Percentiles rank a stretch among this genome's conserved stretches.
These are phyloP conservation scores for Ophiodon elongatus DNA, from an alignment of 2,113 vertebrate genomes.

Conservation along the genomic window DNA sequence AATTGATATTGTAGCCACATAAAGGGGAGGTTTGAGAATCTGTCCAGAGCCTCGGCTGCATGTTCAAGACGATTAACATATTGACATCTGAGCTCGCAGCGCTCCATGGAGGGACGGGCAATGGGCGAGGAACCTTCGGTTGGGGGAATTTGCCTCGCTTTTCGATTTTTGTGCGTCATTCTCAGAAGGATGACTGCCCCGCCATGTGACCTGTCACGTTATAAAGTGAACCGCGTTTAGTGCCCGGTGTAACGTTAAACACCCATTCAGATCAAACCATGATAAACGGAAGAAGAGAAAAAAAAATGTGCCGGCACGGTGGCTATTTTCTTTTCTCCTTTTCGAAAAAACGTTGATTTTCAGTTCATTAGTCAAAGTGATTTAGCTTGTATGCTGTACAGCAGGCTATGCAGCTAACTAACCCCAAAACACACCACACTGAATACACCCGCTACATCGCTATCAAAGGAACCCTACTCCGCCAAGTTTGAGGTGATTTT, in stretches of 20 bases:
- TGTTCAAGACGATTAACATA: not conserved
- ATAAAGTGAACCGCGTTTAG: not conserved
- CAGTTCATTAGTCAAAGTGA: not conserved
- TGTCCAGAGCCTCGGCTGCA: not conserved
- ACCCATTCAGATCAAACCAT: not conserved
- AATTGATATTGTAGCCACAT: not conserved
- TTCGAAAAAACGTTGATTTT: not conserved
- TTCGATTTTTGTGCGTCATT: not conserved
- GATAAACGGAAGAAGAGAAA: not conserved
- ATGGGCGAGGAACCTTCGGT: not conserved
- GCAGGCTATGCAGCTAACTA: not conserved
- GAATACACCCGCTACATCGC: conserved; percentile 3
- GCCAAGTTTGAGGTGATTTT: conserved; percentile 39
- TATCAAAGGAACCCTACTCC: conserved; percentile 27
- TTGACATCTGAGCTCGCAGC: not conserved
- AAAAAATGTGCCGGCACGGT: not conserved
- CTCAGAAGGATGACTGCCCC: not conserved
- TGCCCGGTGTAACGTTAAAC: not conserved
- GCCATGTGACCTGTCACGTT: not conserved
- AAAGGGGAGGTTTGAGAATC: not conserved
- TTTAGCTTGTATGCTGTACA: not conserved
- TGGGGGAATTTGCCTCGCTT: not conserved
- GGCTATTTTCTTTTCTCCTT: not conserved
- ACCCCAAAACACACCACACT: not conserved
- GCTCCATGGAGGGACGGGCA: not conserved